Percentiles rank a stretch among this genome's conserved stretches.
These are phyloP conservation scores for Oeneis ivallda DNA, from an alignment of 2,888 invertebrate genomes.

Conservation along the genomic window DNA sequence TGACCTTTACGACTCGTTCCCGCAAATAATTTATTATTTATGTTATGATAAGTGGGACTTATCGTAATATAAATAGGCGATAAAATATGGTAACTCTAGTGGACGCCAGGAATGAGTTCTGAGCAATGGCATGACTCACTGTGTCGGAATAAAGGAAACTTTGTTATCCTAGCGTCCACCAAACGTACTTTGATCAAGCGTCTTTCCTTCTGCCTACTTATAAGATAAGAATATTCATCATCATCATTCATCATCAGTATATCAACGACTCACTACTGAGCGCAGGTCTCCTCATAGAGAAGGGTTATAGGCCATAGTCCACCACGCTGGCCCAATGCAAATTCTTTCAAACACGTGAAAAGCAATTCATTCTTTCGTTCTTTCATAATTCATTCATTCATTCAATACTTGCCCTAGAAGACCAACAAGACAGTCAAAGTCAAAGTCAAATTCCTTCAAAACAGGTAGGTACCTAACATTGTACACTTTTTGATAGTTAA, in stretches of 20 bases:
- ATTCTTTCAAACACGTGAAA: no score
- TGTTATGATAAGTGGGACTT: not conserved
- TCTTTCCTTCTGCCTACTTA: not conserved
- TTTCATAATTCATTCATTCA: no score
- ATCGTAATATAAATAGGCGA: not conserved
- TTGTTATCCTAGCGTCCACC: constrained; percentile 25
- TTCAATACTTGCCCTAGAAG: no score
- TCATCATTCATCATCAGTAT: no score
- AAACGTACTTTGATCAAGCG: not conserved
- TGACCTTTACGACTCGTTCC: not conserved
- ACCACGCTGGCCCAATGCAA: no score
- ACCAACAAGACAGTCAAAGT: no score
- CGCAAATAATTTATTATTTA: not conserved
- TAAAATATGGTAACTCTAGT: constrained; percentile 14
- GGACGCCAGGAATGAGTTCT: constrained; percentile 4
- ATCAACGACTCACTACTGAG: no score
- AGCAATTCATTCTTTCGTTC: no score
- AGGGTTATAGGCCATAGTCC: no score
- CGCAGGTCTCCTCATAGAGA: no score
- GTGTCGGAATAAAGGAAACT: constrained; percentile 29
- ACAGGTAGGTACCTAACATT: not conserved
- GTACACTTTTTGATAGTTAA: not conserved
- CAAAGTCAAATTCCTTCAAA: not conserved
- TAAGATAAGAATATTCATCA: no score
- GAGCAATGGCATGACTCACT: constrained; percentile 30